Conservation (phyloP, 1,140 invertebrate species). For the Dinothrombium tinctorium region DNA sequence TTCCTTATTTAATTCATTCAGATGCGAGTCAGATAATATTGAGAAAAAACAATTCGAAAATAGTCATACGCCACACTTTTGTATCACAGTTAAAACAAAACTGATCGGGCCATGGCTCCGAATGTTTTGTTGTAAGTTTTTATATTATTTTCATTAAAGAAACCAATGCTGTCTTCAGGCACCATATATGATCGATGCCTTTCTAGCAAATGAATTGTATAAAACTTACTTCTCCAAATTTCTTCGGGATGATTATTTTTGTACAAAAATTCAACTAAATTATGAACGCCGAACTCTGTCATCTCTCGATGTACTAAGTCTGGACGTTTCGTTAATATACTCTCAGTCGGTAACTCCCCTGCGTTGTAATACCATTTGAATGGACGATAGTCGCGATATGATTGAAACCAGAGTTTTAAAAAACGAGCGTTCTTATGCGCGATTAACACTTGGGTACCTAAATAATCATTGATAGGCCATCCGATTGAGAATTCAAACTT, state of each 20-base stretch:
- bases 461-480: constrained; percentile 17
- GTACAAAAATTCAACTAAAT: constrained; percentile 16
- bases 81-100: too few species aligned
- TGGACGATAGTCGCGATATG: constrained; percentile 17
- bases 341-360: constrained; percentile 18
- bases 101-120: constrained; percentile 19
- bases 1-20: too few species aligned
- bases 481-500: constrained; percentile 22
- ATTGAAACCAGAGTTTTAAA: constrained; percentile 17
- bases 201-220: constrained; percentile 18
- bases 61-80: too few species aligned
- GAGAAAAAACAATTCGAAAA: too few species aligned
- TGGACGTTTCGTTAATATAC: constrained; percentile 15
- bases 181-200: constrained; percentile 17
- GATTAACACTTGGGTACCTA: constrained; percentile 18
- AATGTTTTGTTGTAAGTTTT: constrained; percentile 18
- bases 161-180: constrained; percentile 5
- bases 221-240: constrained; percentile 10
- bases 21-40: too few species aligned
- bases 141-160: constrained; percentile 19
- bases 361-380: constrained; percentile 20
- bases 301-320: constrained; percentile 18
- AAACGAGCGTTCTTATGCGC: constrained; percentile 19
- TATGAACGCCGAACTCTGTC: constrained; percentile 18
- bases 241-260: not conserved